Evolutionary conservation across 2,888 invertebrate species (phyloP).

Genomic region (Anorthoa munda): DNA sequence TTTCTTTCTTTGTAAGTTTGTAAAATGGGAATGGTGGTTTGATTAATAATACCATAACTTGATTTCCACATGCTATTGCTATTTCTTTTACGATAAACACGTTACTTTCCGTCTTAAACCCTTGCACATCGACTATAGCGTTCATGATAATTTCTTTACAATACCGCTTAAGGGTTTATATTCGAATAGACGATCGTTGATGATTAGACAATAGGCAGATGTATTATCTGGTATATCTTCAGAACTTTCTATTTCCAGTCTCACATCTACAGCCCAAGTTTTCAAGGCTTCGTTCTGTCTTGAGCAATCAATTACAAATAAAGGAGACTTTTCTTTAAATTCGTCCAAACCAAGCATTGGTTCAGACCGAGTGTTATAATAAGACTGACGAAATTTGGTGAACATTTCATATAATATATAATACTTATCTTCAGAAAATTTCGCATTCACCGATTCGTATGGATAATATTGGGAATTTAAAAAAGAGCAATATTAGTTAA

Average conservation of each 20-base stretch:
- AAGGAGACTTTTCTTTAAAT: too few relatives aligned
- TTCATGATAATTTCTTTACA: neutral
- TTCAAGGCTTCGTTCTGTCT: conserved; percentile 3
- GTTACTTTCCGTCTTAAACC: conserved; percentile 8
- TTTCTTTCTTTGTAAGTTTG: too few relatives aligned
- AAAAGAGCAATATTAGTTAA: neutral
- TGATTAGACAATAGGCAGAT: conserved; percentile 11
- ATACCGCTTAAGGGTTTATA: conserved; percentile 3
- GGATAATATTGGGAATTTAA: neutral
- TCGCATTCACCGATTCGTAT: conserved; percentile 1
- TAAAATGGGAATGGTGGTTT: too few relatives aligned
- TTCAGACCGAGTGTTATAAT: conserved; percentile 2
- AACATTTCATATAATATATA: too few relatives aligned
- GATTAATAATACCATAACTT: too few relatives aligned
- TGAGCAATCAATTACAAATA: conserved; percentile 17
- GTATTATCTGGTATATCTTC: conserved; percentile 1
- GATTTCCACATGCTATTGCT: too few relatives aligned
- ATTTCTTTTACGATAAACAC: conserved; percentile 3
- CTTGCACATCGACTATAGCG: conserved; percentile 10
- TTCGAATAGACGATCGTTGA: conserved; percentile 2
- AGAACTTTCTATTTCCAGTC: too few relatives aligned
- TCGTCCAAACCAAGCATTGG: conserved; percentile 7
- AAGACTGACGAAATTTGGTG: neutral
- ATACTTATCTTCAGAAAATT: conserved; percentile 5
- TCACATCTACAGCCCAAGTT: neutral